Conservation (phyloP, 1,140 invertebrate genomes). For the Brachionus asplanchnoidis region DNA sequence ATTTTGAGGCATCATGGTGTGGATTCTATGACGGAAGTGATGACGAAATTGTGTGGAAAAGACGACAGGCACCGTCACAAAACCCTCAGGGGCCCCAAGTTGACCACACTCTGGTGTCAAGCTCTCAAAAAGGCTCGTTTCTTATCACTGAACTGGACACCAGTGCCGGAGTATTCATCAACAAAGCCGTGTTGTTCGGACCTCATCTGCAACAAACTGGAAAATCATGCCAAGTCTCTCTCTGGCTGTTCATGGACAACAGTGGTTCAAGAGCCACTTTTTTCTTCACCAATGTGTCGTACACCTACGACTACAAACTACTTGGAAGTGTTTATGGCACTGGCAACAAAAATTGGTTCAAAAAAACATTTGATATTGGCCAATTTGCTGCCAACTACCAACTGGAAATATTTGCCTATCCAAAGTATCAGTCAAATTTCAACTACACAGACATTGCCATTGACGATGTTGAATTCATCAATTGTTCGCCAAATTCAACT, state of each 20-base stretch:
- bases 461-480: slow-evolving; percentile 49
- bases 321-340: not conserved
- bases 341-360: not conserved
- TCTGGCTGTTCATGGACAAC: slow-evolving; percentile 73
- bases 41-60: slow-evolving; percentile 69
- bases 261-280: slow-evolving; percentile 41
- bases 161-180: slow-evolving; percentile 51
- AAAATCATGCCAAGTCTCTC: slow-evolving; percentile 52
- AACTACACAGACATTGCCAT: slow-evolving; percentile 46
- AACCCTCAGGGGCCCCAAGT: slow-evolving; percentile 63
- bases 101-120: slow-evolving; percentile 63
- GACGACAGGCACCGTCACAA: slow-evolving; percentile 65
- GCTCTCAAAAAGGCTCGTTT: slow-evolving; percentile 62
- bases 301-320: not conserved
- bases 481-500: slow-evolving; percentile 44
- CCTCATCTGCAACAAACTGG: slow-evolving; percentile 47
- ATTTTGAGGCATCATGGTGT: slow-evolving; percentile 60
- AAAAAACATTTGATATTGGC: not conserved
- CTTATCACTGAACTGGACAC: slow-evolving; percentile 52
- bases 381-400: slow-evolving; percentile 2
- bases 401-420: slow-evolving; percentile 4
- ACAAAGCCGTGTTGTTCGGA: slow-evolving; percentile 46
- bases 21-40: slow-evolving; percentile 68
- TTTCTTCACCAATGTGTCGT: not conserved
- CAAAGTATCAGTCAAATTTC: not conserved